Evolutionary conservation across 2,888 invertebrate genomes (phyloP).

Genomic region (Lordiphosa fenestrarum): DNA sequence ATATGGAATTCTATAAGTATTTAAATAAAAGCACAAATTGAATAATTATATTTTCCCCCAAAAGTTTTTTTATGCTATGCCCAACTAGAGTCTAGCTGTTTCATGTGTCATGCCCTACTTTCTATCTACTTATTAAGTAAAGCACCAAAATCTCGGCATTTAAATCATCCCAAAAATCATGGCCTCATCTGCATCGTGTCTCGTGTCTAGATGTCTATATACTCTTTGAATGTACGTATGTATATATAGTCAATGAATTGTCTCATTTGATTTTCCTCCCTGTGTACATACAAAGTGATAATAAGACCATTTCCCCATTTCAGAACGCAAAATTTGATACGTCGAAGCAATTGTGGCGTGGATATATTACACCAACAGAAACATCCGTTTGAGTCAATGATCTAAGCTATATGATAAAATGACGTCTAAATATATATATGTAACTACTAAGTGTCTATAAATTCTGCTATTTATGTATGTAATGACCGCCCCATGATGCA

Average conservation of each 20-base stretch:
- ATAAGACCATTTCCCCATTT: slow-evolving; percentile 49
- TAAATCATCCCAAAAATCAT: slow-evolving; percentile 11
- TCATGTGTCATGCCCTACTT: not conserved
- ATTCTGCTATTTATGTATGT: slow-evolving; percentile 24
- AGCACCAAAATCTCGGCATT: slow-evolving; percentile 4
- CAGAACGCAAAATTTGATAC: slow-evolving; percentile 77
- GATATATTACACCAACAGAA: slow-evolving; percentile 77
- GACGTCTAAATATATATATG: slow-evolving; percentile 29
- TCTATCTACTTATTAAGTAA: not conserved
- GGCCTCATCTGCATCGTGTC: slow-evolving; percentile 30
- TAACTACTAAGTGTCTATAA: slow-evolving; percentile 33
- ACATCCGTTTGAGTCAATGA: slow-evolving; percentile 78
- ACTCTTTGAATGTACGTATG: slow-evolving; percentile 37
- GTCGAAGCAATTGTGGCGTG: slow-evolving; percentile 77
- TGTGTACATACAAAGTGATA: slow-evolving; percentile 22
- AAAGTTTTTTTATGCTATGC: no score
- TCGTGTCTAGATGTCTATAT: slow-evolving; percentile 29
- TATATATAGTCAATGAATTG: slow-evolving; percentile 15
- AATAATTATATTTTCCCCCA: no score
- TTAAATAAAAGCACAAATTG: slow-evolving; percentile 37
- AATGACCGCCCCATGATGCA: slow-evolving; percentile 44
- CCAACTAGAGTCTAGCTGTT: not conserved
- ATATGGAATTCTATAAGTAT: slow-evolving; percentile 20
- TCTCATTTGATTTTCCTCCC: not conserved
- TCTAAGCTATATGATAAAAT: slow-evolving; percentile 37